Evolutionary conservation across 2,888 invertebrate genomes (phyloP).

Genomic region (Tetragnatha montana): DNA sequence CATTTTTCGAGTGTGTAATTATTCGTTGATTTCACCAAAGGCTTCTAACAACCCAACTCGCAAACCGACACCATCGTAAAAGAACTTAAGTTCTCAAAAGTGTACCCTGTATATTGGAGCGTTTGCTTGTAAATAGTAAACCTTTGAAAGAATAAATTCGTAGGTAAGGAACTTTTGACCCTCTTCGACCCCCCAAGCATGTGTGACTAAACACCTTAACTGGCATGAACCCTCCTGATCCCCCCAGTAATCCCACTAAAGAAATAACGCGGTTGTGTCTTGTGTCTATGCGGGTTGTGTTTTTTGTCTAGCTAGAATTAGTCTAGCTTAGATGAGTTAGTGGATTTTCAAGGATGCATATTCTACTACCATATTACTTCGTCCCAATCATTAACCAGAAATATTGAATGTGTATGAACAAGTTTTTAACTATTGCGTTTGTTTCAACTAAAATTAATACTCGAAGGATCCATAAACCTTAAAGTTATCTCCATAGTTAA

Average conservation of each 20-base stretch:
- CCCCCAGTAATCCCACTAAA: not conserved
- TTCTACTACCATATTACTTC: no score
- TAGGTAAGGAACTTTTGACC: not conserved
- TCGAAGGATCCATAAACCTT: no score
- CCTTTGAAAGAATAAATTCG: slow-evolving; percentile 1
- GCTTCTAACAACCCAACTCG: slow-evolving; percentile 1
- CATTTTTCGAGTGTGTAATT: not conserved
- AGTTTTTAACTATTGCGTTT: no score
- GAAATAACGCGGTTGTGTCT: not conserved
- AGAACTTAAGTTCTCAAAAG: not conserved
- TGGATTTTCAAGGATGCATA: no score
- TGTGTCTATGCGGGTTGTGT: no score
- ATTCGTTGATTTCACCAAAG: not conserved
- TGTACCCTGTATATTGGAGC: not conserved
- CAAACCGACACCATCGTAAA: not conserved
- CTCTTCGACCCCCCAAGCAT: not conserved
- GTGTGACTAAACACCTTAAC: not conserved
- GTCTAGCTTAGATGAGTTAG: no score
- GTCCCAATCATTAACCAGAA: no score
- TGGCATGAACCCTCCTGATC: not conserved
- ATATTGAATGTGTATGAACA: no score
- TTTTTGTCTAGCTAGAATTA: no score
- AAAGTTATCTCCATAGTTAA: no score
- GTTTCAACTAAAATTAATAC: no score
- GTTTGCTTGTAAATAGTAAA: not conserved